Base-by-base conservation (phyloP, 2,888 invertebrate species). In the Malacosoma neustria region DNA sequence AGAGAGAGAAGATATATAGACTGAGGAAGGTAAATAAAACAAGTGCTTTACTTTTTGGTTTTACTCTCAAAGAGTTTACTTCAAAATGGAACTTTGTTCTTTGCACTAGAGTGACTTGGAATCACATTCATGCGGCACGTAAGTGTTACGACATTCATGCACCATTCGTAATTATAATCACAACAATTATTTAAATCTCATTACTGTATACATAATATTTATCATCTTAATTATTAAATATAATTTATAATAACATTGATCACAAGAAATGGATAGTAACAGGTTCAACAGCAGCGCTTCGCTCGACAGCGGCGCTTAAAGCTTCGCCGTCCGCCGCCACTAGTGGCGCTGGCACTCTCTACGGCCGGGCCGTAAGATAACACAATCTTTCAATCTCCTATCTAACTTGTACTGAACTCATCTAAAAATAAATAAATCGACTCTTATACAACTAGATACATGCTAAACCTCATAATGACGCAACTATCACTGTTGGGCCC, bases 41-140 rank as follows among this genome's bases (percentile, higher is more conserved):
- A 40, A 48, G 14, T 11, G 14, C 15, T 35, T 36, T 32, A 22
- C n/a, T 5, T 13, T 33, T 3, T 3, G 13, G 35, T 49, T 7
- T 38, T 48, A 74, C 76, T 75, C 76, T 77, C 58, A 66, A 49
- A 77, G 76, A 77, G 76, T 74, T 57, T 68, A 59, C 60, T 72
- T 7, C 9, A 22, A 22, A 22, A 22, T 22, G 5, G 6, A 57
- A 54, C 48, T 62, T 72, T 60, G 76, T 76, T 77, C 76, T 76
- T 76, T 57, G 75, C 76, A 77, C 76, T 62, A 55, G 61, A 54
- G 48, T 48, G 49, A 57, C 61, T 63, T 58, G 9, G 7, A 9
- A 22, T 22, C 22, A 22, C 63, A 68, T 62, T 61, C 67, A 43
- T 51, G 54, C 51, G 49, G 43, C 55, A 50, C 51, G 47, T 56